Evolutionary conservation across 2,797 vertebrate genomes (phyloP).

Genomic region (Cheirogaleus major): DNA sequence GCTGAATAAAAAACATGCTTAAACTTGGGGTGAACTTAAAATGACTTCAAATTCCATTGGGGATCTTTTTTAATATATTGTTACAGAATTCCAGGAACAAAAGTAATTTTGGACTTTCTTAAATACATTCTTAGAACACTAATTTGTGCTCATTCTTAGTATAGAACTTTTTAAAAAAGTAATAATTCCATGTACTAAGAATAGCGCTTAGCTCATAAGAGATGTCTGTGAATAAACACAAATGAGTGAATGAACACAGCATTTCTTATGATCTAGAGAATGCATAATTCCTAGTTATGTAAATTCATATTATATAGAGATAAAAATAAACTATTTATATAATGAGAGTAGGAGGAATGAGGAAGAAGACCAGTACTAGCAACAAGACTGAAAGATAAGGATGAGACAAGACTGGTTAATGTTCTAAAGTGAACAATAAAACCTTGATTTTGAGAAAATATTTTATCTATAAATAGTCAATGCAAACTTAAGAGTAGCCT

Average conservation of each 20-base stretch:
- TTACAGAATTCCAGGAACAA: slow-evolving; percentile 33
- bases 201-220: not conserved
- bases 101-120: not conserved
- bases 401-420: not conserved
- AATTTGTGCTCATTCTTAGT: not conserved
- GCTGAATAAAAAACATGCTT: not conserved
- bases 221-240: not conserved
- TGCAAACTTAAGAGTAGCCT: not conserved
- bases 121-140: not conserved
- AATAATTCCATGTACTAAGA: not conserved
- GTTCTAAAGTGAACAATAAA: not conserved
- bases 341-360: not conserved
- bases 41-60: not conserved
- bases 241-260: not conserved
- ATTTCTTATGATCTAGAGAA: not conserved
- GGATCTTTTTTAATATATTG: not conserved
- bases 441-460: not conserved
- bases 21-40: not conserved
- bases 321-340: not conserved
- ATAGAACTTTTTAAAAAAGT: not conserved
- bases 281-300: not conserved
- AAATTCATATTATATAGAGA: not conserved
- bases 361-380: not conserved
- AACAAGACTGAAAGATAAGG: not conserved
- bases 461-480: slow-evolving; percentile 13